Percentiles rank a stretch among this genome's conserved stretches.
Evolutionary conservation across 2,113 vertebrate genomes (phyloP).

Genomic region (Chloebia gouldiae): DNA sequence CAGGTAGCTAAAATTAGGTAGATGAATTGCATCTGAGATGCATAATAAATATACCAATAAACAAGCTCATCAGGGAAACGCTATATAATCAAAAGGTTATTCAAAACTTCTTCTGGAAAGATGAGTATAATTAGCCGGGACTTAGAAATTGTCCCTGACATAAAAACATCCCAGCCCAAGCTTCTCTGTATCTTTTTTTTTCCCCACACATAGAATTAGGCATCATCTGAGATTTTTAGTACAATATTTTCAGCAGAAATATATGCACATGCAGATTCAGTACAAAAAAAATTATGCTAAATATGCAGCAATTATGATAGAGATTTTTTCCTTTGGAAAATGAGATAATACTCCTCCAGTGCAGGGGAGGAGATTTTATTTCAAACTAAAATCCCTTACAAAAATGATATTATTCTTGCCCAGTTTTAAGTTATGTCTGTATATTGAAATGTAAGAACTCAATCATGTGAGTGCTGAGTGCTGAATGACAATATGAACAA

Average conservation of each 20-base stretch:
- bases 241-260: background rate
- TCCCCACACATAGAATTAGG: background rate
- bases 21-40: constrained; percentile 8
- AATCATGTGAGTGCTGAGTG: background rate
- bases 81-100: constrained; percentile 36
- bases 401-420: background rate
- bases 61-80: constrained; percentile 24
- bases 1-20: constrained; percentile 48
- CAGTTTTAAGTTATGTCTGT: background rate
- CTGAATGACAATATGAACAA: background rate
- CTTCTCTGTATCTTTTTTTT: background rate
- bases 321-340: background rate
- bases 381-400: background rate
- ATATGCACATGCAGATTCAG: background rate
- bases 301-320: background rate
- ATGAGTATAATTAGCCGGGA: background rate
- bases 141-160: background rate
- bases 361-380: background rate
- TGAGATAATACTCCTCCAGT: background rate
- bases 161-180: background rate
- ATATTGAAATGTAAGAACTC: background rate
- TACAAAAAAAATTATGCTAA: constrained; percentile 18
- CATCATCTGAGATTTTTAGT: background rate
- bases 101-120: constrained; percentile 24
- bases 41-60: constrained; percentile 47